Base-by-base conservation (phyloP, 2,113 vertebrate genomes). In the Neomonachus schauinslandi region DNA sequence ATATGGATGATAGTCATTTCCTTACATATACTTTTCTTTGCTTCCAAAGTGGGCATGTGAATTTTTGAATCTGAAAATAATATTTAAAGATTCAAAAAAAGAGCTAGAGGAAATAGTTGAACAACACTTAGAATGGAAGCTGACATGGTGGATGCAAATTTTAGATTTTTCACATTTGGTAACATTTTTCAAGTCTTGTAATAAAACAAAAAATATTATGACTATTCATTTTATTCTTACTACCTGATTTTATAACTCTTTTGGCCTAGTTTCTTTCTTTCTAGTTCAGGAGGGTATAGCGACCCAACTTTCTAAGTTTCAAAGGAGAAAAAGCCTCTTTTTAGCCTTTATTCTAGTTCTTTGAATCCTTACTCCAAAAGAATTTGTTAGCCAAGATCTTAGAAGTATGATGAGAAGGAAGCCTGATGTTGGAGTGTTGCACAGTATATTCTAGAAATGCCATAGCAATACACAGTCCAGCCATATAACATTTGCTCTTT, bases 61-160 rank as follows among this genome's bases (percentile, higher is more conserved):
- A 88, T 93, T 95, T 92, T 89, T 85, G 24, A 96, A 77, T 97
- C 63, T 96, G 65, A 71, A 81, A 84, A 84, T 33, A 88, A 51
- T 89, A 59, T 76, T 59, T 57, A 57, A 59, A 76, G 18, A 92
- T 26, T 92, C 76, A 57, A 63, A 77, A 96, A 95, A 83, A 88
- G 39, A 71, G 10, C 11, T 61, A 69, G 53, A 83, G 16, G n/a
- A 91, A 89, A 67, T 83, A 93, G 63, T 93, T 92, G 51, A 82
- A 24, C 7, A 93, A 7, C 81, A 89, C 22, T 95, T 96, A 91
- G 39, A 91, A 53, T 72, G 76, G 49, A 91, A 91, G 21, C 39
- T 93, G 5, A 15, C 39, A 36, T 79, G 26, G n/a, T 83, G 9
- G 76, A 51, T 89, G 61, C 21, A 86, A 83, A 93, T 85, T 97